These are phyloP conservation scores for Peromyscus aztecus DNA, from an alignment of 2,797 vertebrate genomes.

Conservation along the genomic window DNA sequence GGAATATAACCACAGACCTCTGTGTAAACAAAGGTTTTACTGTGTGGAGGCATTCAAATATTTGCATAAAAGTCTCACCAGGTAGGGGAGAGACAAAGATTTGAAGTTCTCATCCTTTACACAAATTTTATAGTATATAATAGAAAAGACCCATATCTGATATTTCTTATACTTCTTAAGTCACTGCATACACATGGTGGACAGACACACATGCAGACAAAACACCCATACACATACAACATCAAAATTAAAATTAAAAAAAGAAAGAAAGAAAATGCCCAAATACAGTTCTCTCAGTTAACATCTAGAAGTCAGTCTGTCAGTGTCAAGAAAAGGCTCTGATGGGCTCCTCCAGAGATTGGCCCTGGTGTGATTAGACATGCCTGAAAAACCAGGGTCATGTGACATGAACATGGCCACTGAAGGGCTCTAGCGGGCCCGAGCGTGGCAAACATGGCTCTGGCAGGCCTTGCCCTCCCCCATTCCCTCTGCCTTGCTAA, in stretches of 20 bases:
- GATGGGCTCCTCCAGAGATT: constrained; percentile 34
- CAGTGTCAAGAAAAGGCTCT: background rate
- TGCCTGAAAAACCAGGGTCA: background rate
- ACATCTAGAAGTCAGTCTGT: background rate
- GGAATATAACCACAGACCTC: background rate
- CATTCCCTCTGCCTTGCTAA: no score
- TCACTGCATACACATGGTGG: background rate
- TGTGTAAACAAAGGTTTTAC: background rate
- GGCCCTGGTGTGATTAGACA: background rate
- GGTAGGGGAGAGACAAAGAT: background rate
- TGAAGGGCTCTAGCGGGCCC: no score
- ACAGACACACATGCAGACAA: background rate
- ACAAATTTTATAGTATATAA: background rate
- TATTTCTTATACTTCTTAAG: background rate
- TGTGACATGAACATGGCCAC: background rate
- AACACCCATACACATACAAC: background rate
- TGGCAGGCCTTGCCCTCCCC: no score
- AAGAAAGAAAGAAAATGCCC: background rate
- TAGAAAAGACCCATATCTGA: background rate
- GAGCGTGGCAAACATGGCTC: no score
- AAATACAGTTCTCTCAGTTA: background rate
- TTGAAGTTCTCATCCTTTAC: background rate
- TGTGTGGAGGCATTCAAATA: background rate
- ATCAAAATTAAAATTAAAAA: background rate
- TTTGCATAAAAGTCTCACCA: background rate